phyloP scores from a whole-genome alignment of 2,113 vertebrate species.

The Rostratula benghalensis region DNA sequence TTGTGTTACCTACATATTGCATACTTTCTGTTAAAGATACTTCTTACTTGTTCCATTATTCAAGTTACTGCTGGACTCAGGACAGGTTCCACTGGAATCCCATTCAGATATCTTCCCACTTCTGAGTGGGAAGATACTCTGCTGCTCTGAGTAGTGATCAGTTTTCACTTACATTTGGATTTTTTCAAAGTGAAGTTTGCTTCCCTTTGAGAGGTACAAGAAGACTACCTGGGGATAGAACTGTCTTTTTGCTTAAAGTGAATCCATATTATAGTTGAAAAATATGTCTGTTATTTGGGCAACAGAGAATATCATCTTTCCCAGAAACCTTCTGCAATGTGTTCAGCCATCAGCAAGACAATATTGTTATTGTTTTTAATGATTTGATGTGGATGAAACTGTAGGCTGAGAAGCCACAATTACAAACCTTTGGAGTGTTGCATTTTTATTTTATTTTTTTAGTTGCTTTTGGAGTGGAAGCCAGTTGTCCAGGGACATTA shows the following conservation, averaged over 20 bases:
- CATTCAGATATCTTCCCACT: not conserved
- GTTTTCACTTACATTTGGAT: not conserved
- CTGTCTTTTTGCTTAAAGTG: not conserved
- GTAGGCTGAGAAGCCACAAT: not conserved
- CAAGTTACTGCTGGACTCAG: not conserved
- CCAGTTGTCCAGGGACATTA: not conserved
- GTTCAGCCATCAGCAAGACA: not conserved
- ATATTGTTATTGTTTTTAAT: not conserved
- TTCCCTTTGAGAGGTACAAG: not conserved
- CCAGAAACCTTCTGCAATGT: not conserved
- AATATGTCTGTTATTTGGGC: not conserved
- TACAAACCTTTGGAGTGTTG: not conserved
- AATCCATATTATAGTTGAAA: not conserved
- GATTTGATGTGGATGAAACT: not conserved
- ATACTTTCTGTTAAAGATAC: not conserved
- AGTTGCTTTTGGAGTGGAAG: not conserved
- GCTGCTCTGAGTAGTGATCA: not conserved
- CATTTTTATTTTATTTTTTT: not conserved
- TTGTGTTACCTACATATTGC: not conserved
- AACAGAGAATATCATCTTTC: not conserved
- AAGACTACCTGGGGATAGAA: not conserved
- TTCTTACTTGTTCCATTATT: not conserved
- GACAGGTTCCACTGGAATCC: not conserved
- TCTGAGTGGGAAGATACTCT: too few relatives aligned
- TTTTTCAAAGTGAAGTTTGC: not conserved